These are phyloP conservation scores for Diaperis boleti DNA, from an alignment of 2,888 invertebrate genomes.

Conservation along the genomic window DNA sequence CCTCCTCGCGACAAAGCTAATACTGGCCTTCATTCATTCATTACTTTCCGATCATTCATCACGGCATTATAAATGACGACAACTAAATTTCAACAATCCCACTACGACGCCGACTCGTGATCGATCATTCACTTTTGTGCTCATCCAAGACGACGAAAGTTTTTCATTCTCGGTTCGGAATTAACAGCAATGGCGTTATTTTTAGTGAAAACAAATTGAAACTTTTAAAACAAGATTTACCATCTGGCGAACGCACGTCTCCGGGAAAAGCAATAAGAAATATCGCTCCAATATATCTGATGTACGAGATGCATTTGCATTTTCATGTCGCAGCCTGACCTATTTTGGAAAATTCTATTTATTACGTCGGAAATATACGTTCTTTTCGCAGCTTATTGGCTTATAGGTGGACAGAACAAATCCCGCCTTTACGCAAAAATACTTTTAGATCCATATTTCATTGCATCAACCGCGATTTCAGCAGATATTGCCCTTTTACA, in stretches of 20 bases:
- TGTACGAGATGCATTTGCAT: constrained; percentile 7
- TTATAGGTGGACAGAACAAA: not conserved
- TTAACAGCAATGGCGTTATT: constrained; percentile 24
- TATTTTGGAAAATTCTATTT: constrained; percentile 7
- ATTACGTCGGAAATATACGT: not conserved
- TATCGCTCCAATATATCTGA: constrained; percentile 2
- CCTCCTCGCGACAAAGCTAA: constrained; percentile 24
- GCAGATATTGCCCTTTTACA: too few relatives aligned
- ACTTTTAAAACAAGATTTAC: not conserved
- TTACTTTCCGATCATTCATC: constrained; percentile 37
- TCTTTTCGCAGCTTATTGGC: not conserved
- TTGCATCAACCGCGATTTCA: too few relatives aligned
- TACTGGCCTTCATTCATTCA: constrained; percentile 5
- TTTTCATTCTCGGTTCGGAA: constrained; percentile 24
- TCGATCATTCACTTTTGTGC: constrained; percentile 36
- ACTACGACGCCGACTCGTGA: constrained; percentile 18
- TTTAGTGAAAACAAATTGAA: constrained; percentile 16
- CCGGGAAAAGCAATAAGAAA: not conserved
- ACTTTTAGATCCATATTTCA: not conserved
- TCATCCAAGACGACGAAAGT: constrained; percentile 24
- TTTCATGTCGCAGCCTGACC: constrained; percentile 1
- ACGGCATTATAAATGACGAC: constrained; percentile 25
- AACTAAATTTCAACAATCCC: constrained; percentile 35
- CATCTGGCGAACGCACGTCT: constrained; percentile 4
- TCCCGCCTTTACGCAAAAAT: not conserved